phyloP scores from a whole-genome alignment of 1,140 invertebrate genomes.

The Calephelis nemesis region DNA sequence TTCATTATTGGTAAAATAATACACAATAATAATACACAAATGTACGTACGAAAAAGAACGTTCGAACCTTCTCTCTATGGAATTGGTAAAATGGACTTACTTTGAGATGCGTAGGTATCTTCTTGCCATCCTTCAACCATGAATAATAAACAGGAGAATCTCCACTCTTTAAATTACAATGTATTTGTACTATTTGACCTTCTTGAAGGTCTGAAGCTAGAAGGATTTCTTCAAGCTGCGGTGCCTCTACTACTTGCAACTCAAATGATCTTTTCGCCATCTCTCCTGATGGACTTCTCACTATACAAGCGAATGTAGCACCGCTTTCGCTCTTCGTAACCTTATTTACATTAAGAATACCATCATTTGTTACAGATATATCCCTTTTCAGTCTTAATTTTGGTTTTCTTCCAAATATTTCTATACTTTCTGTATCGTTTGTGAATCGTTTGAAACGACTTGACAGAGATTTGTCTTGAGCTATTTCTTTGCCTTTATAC shows the following conservation, averaged over 20 bases:
- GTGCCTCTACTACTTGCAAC: slow-evolving; percentile 86
- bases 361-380: slow-evolving; percentile 51
- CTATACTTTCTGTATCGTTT: slow-evolving; percentile 56
- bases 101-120: slow-evolving; percentile 83
- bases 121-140: slow-evolving; percentile 92
- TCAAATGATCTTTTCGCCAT: slow-evolving; percentile 85
- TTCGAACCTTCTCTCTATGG: no score
- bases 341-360: slow-evolving; percentile 84
- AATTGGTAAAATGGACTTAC: slow-evolving; percentile 60
- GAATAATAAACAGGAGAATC: slow-evolving; percentile 93
- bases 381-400: slow-evolving; percentile 71
- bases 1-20: no score
- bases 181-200: slow-evolving; percentile 92
- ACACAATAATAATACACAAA: no score
- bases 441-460: slow-evolving; percentile 58
- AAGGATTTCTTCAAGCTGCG: slow-evolving; percentile 81
- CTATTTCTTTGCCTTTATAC: slow-evolving; percentile 70
- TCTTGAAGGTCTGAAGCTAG: slow-evolving; percentile 86
- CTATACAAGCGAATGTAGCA: slow-evolving; percentile 90
- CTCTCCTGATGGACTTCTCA: slow-evolving; percentile 87
- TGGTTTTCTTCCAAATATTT: slow-evolving; percentile 70
- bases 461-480: slow-evolving; percentile 46
- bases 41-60: no score
- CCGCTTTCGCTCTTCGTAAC: slow-evolving; percentile 84
- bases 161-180: slow-evolving; percentile 93